Evolutionary conservation across 2,888 invertebrate genomes (phyloP), one percentile per base, ranked within the genome.

Genomic region (Nomada ferruginata): DNA sequence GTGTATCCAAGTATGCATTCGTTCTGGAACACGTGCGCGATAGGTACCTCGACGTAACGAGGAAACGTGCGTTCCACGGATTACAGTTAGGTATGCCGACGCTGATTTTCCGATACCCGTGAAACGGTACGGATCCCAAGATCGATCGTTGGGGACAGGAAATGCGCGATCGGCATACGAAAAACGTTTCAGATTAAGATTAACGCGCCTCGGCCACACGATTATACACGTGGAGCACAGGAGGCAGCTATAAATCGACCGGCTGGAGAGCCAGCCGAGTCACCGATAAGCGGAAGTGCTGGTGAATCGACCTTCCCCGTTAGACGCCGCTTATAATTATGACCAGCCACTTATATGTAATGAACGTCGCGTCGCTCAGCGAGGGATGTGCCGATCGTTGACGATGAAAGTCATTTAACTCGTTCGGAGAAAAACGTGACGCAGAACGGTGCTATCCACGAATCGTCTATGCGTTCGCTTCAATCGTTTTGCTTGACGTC

Each of bases 281-380:
- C 69, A 52, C 61, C 71, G 74, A 86, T 69, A 75, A 75, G 55
- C 76, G 76, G 83, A 85, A 82, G 79, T 80, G 63, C 44, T 52
- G 53, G 52, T 84, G 72, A 77, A 86, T 80, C 76, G 79, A 75
- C 65, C 76, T 79, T 68, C 72, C 66, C 77, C 71, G 79, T 80
- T 84, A 73, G 76, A 86, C 63, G 80, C 66, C 75, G 82, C 65
- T 85, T 47, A 59, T 77, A 73, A 73, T 83, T 84, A 83, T 65
- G 69, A 59, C 20, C 72, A 63, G 59, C 52, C 70, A 47, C 71
- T 57, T 80, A 7, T 36, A 36, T 36, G 36, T 86, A 77, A 86
- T 72, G 79, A 86, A 71, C 73, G 69, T 57, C 71, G 60, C 69
- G 73, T 63, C 71, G 65, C 4, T 13, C 13, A 23, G 1, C 29